phyloP scores from a whole-genome alignment of 2,113 vertebrate species.

The Zootoca vivipara region DNA sequence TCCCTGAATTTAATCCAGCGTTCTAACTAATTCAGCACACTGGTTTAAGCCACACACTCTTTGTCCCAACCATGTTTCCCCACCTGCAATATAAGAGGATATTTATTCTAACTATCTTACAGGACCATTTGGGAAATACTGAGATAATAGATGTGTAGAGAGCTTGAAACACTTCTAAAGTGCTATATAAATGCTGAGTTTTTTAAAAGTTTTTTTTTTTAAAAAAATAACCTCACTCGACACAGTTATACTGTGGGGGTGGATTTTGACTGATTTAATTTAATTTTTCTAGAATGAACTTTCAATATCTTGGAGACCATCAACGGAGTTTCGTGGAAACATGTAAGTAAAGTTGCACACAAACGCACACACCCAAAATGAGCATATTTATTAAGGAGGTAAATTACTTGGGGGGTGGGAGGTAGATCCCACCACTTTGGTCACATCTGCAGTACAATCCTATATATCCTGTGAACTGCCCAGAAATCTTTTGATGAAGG shows the following conservation, averaged over 20 bases:
- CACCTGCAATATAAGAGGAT: background rate
- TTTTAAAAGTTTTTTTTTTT: too few relatives aligned
- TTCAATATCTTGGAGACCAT: slow-evolving; percentile 89
- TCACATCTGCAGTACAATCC: background rate
- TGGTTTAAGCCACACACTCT: background rate
- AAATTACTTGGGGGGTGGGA: background rate
- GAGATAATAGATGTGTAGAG: background rate
- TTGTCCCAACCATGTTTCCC: background rate
- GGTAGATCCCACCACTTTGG: too few relatives aligned
- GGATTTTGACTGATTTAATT: slow-evolving; percentile 17
- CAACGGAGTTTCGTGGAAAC: slow-evolving; percentile 88
- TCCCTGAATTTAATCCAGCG: background rate
- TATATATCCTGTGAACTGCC: too few relatives aligned
- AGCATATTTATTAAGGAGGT: background rate
- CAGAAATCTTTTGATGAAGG: too few relatives aligned
- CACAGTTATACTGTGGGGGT: too few relatives aligned
- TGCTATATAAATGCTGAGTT: background rate
- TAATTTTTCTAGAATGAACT: slow-evolving; percentile 81
- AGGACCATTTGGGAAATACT: background rate
- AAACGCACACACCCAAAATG: too few relatives aligned
- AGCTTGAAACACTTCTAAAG: background rate
- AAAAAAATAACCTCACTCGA: too few relatives aligned
- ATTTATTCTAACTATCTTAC: background rate
- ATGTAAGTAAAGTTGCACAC: slow-evolving; percentile 79
- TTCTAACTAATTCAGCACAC: background rate